Evolutionary conservation across 1,140 invertebrate genomes (phyloP).

Genomic region (Pogonus chalceus): DNA sequence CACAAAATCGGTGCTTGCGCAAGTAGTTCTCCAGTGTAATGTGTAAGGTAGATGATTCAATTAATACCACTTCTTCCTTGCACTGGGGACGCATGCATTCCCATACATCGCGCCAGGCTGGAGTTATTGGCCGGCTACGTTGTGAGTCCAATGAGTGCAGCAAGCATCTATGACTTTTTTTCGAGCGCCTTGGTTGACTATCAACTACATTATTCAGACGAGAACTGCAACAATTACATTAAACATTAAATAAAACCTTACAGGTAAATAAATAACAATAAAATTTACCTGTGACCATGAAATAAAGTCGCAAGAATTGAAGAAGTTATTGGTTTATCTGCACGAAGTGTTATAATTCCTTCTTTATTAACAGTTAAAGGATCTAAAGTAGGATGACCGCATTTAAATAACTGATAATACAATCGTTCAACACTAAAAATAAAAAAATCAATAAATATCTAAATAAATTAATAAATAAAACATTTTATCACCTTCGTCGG

Average conservation of each 20-base stretch:
- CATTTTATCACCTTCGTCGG: conserved; percentile 80
- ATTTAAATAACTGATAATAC: conserved; percentile 71
- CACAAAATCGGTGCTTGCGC: conserved; percentile 85
- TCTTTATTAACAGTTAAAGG: conserved; percentile 60
- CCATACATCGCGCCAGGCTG: conserved; percentile 75
- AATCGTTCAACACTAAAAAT: conserved; percentile 70
- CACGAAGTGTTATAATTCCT: conserved; percentile 62
- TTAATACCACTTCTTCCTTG: conserved; percentile 72
- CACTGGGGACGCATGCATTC: conserved; percentile 76
- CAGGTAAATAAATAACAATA: conserved; percentile 26
- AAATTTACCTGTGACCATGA: conserved; percentile 72
- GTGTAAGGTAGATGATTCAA: conserved; percentile 71
- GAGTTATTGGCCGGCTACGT: conserved; percentile 55
- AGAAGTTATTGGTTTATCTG: conserved; percentile 65
- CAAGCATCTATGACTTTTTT: conserved; percentile 76
- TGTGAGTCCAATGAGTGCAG: conserved; percentile 82
- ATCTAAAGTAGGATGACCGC: conserved; percentile 72
- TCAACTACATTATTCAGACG: conserved; percentile 67
- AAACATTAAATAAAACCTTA: conserved; percentile 10
- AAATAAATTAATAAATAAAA: too few species aligned
- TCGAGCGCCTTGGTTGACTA: conserved; percentile 55
- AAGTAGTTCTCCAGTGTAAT: conserved; percentile 81
- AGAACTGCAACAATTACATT: conserved; percentile 41
- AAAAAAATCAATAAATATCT: conserved; percentile 17
- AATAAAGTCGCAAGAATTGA: conserved; percentile 70